Evolutionary conservation across 2,888 invertebrate species (phyloP), one percentile per base, ranked within the genome.

Genomic region (Timema podura): DNA sequence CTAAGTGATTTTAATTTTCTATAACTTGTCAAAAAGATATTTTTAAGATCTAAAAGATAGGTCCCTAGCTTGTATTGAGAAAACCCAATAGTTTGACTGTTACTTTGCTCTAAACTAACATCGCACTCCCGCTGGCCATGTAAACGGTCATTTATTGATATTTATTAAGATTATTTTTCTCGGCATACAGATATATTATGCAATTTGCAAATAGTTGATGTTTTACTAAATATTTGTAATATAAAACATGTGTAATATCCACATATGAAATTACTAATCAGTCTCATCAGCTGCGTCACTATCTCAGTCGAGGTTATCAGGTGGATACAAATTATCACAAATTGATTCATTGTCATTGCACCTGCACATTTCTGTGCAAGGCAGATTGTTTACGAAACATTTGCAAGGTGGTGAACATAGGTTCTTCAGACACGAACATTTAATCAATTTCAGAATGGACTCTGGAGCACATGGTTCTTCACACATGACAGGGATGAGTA

Each of bases 381-480:
- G 30, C 3, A 30, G 30, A 30, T 30, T 30, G 30, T 30, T 30
- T 30, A 3, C 30, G 1, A 30, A 30, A 30, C 3, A 30, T 30
- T 9, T 30, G 30, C 30, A 30, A 30, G 3, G 30, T 30, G 61
- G 16, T 13, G 15, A 61, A 61, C 61, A 15, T 61, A 8, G 7
- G 16, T 61, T 61, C 44, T 61, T 15, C 61, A 61, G 16, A 61
- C 61, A 61, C 3, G 61, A 44, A 6, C 16, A 61, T 13, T 61
- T 61, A 61, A 61, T 61, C 15, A 61, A 2, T 61, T 61, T 44
- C 7, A 15, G 61, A 15, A 15, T 16, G 59, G 15, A 5, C 30
- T 59, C 15, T 59, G 59, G 59, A 59, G 59, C 16, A 16, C 59
- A 59, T 6, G 59, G 15, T 59, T 59, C 59, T 11, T 59, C 59